Evolutionary conservation across 2,888 invertebrate species (phyloP).

Genomic region (Calephelis perditalis): DNA sequence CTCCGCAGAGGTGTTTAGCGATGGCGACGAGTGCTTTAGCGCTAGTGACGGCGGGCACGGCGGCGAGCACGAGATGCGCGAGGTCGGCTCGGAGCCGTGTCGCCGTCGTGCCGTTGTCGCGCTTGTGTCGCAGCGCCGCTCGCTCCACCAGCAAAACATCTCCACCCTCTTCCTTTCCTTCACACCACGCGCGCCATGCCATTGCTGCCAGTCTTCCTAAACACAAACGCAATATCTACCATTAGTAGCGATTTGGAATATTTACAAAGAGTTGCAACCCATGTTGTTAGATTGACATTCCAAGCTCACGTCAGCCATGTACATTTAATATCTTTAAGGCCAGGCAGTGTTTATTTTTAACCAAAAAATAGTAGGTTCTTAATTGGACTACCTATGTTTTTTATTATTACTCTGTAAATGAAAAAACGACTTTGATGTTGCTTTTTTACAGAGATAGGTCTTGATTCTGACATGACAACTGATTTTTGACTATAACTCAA

Average conservation of each 20-base stretch:
- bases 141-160: conserved; percentile 87
- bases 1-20: conserved; percentile 94
- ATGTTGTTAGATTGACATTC: too few relatives aligned
- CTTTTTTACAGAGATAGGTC: too few relatives aligned
- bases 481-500: too few relatives aligned
- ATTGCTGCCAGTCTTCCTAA: conserved; percentile 88
- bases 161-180: conserved; percentile 52
- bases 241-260: background rate
- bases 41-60: conserved; percentile 50
- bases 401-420: too few relatives aligned
- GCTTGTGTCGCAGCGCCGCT: conserved; percentile 89
- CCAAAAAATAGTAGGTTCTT: too few relatives aligned
- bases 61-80: conserved; percentile 83
- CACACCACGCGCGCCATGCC: conserved; percentile 80
- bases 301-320: too few relatives aligned
- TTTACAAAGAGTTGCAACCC: too few relatives aligned
- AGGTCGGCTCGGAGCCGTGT: conserved; percentile 87
- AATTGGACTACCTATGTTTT: too few relatives aligned
- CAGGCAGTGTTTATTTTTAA: too few relatives aligned
- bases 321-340: too few relatives aligned
- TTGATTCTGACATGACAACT: too few relatives aligned
- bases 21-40: conserved; percentile 81
- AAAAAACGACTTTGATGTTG: too few relatives aligned
- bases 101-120: conserved; percentile 58
- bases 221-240: conserved; percentile 1